Evolutionary conservation across 2,888 invertebrate genomes (phyloP).

Genomic region (Drosophila incognita): DNA sequence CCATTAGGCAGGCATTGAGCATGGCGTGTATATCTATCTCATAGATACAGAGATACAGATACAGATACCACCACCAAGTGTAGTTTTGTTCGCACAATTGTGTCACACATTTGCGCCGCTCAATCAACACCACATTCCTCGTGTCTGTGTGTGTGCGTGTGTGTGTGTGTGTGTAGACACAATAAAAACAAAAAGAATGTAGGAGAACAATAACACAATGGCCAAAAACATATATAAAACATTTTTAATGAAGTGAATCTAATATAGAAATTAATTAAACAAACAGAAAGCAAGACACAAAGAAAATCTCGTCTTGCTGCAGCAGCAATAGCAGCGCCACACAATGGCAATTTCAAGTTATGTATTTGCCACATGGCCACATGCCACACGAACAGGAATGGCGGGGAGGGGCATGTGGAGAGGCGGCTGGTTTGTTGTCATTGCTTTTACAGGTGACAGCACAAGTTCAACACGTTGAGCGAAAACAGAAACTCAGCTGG

Average conservation of each 20-base stretch:
- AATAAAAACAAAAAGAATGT: slow-evolving; percentile 34
- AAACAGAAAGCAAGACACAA: slow-evolving; percentile 31
- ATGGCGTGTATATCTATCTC: slow-evolving; percentile 37
- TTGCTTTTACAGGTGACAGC: slow-evolving; percentile 78
- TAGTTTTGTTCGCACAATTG: slow-evolving; percentile 18
- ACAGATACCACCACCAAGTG: slow-evolving; percentile 4
- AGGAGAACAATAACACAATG: slow-evolving; percentile 16
- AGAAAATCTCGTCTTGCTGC: slow-evolving; percentile 21
- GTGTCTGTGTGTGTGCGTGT: not conserved
- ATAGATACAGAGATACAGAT: slow-evolving; percentile 16
- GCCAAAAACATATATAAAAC: slow-evolving; percentile 31
- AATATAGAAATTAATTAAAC: slow-evolving; percentile 78
- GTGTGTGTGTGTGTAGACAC: slow-evolving; percentile 10
- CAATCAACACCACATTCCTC: slow-evolving; percentile 56
- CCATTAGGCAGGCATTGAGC: slow-evolving; percentile 55
- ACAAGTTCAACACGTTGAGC: slow-evolving; percentile 76
- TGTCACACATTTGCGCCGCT: slow-evolving; percentile 60
- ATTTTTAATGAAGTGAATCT: slow-evolving; percentile 77
- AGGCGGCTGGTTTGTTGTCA: slow-evolving; percentile 21
- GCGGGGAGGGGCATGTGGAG: not conserved
- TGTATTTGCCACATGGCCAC: slow-evolving; percentile 56
- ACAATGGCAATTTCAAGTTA: slow-evolving; percentile 58
- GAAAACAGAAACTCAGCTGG: slow-evolving; percentile 73
- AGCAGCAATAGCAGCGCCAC: slow-evolving; percentile 24
- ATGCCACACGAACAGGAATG: not conserved